Percentiles rank a stretch among this genome's conserved stretches.
phyloP scores from a whole-genome alignment of 2,888 invertebrate species.

The Lycia hirtaria region DNA sequence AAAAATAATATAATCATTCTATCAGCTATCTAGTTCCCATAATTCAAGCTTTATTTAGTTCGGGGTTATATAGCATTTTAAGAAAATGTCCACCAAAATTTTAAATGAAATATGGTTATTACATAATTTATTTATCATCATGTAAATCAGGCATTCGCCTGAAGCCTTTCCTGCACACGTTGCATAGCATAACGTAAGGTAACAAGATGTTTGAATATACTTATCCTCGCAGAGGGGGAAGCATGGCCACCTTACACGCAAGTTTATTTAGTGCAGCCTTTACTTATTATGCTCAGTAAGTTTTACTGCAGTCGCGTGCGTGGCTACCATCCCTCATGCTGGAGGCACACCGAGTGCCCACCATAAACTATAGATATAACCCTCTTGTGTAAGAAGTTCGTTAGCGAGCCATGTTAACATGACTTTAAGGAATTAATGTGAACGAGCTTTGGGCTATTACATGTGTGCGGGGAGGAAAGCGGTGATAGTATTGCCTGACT shows the following conservation, averaged over 20 bases:
- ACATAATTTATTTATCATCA: no score
- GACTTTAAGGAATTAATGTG: conserved; percentile 37
- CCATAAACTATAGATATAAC: conserved; percentile 14
- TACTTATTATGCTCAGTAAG: conserved; percentile 37
- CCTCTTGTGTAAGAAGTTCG: conserved; percentile 42
- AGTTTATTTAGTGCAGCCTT: conserved; percentile 44
- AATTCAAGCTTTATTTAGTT: no score
- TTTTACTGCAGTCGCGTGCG: conserved; percentile 52
- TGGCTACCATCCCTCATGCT: conserved; percentile 44
- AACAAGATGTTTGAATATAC: conserved; percentile 8
- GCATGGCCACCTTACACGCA: conserved; percentile 32
- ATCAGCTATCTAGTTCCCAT: no score
- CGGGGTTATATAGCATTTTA: no score
- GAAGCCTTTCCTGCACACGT: neutral
- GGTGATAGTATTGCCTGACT: neutral
- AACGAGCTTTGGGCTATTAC: conserved; percentile 9
- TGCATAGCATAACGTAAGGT: neutral
- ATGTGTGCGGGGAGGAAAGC: conserved; percentile 7
- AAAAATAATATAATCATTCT: no score
- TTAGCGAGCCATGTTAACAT: conserved; percentile 43
- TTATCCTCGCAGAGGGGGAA: conserved; percentile 22
- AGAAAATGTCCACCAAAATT: no score
- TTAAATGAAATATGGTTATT: no score
- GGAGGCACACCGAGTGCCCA: conserved; percentile 24
- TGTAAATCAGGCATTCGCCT: neutral